These are phyloP conservation scores for Rhegmatorhina hoffmannsi DNA, from an alignment of 2,113 vertebrate genomes.

Conservation along the genomic window DNA sequence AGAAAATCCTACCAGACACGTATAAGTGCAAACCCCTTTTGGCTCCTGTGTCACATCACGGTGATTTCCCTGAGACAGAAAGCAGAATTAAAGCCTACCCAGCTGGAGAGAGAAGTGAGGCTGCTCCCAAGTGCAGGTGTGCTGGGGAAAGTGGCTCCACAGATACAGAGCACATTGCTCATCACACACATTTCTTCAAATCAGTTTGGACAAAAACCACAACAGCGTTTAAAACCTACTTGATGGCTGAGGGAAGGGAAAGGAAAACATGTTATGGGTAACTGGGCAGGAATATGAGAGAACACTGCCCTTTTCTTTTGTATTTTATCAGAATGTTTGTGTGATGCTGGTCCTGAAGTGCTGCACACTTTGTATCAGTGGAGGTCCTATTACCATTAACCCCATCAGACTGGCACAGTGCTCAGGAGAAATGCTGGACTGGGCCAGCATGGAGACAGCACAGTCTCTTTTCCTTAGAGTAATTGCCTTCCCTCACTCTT, in stretches of 20 bases:
- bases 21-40: not conserved
- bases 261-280: not conserved
- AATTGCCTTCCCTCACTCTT: slow-evolving; percentile 8
- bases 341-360: not conserved
- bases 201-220: not conserved
- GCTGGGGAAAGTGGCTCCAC: not conserved
- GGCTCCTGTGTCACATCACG: not conserved
- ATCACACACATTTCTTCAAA: not conserved
- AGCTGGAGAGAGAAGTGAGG: not conserved
- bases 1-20: not conserved
- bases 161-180: not conserved
- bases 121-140: not conserved
- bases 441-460: not conserved
- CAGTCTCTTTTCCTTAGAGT: not conserved
- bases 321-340: not conserved
- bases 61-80: not conserved
- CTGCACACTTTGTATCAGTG: not conserved
- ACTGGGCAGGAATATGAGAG: not conserved
- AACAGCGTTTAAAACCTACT: not conserved
- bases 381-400: not conserved
- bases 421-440: not conserved
- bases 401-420: fast-evolving
- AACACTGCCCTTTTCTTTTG: not conserved
- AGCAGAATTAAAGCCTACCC: slow-evolving; percentile 26
- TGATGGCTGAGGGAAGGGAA: not conserved